Percentiles rank a stretch among this genome's conserved stretches.
These are phyloP conservation scores for Brachyrhaphis roseni DNA, from an alignment of 2,797 vertebrate genomes.

Conservation along the genomic window DNA sequence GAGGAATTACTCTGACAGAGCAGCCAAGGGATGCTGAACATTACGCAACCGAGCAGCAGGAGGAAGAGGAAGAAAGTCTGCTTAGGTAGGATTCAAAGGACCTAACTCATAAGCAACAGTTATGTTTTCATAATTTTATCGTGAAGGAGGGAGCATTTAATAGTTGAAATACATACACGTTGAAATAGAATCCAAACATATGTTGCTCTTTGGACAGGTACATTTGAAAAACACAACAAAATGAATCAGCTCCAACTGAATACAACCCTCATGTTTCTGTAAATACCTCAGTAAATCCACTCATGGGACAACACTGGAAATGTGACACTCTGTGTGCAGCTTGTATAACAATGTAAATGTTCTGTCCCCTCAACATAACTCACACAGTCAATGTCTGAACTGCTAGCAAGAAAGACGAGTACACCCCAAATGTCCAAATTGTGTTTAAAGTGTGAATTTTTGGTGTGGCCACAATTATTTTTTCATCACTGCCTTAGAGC, in stretches of 20 bases:
- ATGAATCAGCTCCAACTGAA: neutral
- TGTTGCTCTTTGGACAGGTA: neutral
- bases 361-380: neutral
- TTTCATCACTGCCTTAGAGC: no score
- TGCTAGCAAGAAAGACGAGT: neutral
- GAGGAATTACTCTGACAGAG: constrained; percentile 64
- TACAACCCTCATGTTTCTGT: neutral
- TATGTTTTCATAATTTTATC: neutral
- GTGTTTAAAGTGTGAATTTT: no score
- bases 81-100: neutral
- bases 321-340: neutral
- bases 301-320: neutral
- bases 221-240: neutral
- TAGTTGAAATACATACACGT: neutral
- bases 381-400: neutral
- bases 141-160: neutral
- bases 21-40: constrained; percentile 58
- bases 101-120: neutral
- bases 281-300: neutral
- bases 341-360: neutral
- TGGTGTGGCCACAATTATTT: neutral
- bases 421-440: neutral
- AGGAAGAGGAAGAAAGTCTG: constrained; percentile 21
- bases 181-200: neutral
- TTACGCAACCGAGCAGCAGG: constrained; percentile 46